Percentiles rank a stretch among this genome's conserved stretches.
phyloP scores from a whole-genome alignment of 2,797 vertebrate species.

The Podarcis siculus region DNA sequence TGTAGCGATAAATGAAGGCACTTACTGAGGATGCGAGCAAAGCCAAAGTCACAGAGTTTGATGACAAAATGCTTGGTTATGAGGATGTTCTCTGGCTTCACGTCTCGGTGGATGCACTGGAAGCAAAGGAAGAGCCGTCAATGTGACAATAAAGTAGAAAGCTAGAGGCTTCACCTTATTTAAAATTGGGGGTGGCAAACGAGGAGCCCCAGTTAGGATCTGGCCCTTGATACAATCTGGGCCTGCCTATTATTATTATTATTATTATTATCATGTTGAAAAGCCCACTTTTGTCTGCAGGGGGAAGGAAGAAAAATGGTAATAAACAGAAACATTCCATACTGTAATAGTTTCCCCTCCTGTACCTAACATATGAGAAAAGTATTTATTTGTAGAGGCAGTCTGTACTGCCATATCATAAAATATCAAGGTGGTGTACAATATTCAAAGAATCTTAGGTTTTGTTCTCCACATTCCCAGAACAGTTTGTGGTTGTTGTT shows the following conservation, averaged over 20 bases:
- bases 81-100: constrained; percentile 97
- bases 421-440: too few relatives aligned
- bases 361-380: not conserved
- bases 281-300: not conserved
- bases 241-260: not conserved
- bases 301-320: not conserved
- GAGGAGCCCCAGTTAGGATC: not conserved
- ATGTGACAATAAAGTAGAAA: not conserved
- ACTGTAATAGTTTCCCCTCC: not conserved
- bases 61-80: constrained; percentile 94
- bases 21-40: constrained; percentile 94
- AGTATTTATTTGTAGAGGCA: too few relatives aligned
- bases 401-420: too few relatives aligned
- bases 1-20: constrained; percentile 28
- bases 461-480: too few relatives aligned
- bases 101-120: constrained; percentile 96
- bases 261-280: not conserved
- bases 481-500: too few relatives aligned
- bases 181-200: not conserved
- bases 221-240: too few relatives aligned
- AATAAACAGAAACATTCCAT: not conserved
- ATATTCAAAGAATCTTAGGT: too few relatives aligned
- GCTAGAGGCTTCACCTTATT: not conserved
- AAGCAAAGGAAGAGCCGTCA: not conserved
- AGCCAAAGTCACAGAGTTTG: constrained; percentile 97